Base-by-base conservation (phyloP, 2,797 vertebrate species). In the Melanotaenia maccullochi region DNA sequence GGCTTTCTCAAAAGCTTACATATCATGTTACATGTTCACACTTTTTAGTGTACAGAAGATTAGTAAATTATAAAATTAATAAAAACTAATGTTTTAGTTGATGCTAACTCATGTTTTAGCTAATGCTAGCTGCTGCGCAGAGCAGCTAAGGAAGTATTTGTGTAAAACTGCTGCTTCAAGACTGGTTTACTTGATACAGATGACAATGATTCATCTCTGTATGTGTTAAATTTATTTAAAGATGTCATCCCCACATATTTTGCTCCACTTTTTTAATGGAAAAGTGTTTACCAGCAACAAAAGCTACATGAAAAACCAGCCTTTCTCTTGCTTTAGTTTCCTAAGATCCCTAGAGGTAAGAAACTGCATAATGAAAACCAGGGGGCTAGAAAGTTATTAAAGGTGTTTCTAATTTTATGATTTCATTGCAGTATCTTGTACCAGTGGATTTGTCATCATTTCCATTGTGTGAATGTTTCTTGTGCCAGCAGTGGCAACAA, bases 391-490 rank as follows among this genome's bases (percentile, higher is more conserved):
- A 33, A 25, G 14, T 60, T 30, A 67, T 56, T 33, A 57, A 79
- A 60, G 32, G 60, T 58, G 49, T 30, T 36, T 76, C 54, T 58
- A 56, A 61, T 60, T 78, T 71, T 9, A 24, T 49, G 36, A 56
- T 62, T 70, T 77, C 64, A 52, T 30, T 13, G 30, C 13, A 68
- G 22, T 56, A 75, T 80, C 68, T 76, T 65, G 36, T 69, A 57
- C 62, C 66, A 69, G 52, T 28, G 60, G 44, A 78, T 86, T 67
- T 80, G 82, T 84, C 87, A 85, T 84, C 71, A 22, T 47, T 86
- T 86, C 79, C 78, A 25, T 28, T 65, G 49, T 63, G 74, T 61
- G 68, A 81, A 57, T 24, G n/a, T 57, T 64, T 73, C 60, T 44
- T 44, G 42, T 44, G 22, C 11, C 51, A 54, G 24, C 51, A 14